Percentiles rank a stretch among this genome's conserved stretches.
These are phyloP conservation scores for Acanthoscelides obtectus DNA, from an alignment of 2,888 invertebrate species.

Conservation along the genomic window DNA sequence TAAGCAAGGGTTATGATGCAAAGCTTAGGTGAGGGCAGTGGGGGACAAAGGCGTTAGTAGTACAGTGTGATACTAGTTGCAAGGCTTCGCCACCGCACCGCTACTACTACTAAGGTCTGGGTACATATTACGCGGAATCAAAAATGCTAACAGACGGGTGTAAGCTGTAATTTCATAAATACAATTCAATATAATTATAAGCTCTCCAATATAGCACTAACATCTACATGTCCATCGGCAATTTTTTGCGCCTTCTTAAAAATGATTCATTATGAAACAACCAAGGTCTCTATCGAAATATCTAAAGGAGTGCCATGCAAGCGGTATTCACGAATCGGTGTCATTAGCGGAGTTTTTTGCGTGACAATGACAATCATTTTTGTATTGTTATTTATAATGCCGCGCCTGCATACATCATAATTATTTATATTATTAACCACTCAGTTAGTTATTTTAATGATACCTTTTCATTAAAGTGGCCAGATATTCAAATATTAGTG, in stretches of 20 bases:
- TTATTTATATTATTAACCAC: not conserved
- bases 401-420: not conserved
- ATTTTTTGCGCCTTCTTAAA: not conserved
- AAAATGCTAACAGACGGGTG: no score
- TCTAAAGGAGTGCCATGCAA: not conserved
- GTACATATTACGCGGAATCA: no score
- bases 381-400: not conserved
- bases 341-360: not conserved
- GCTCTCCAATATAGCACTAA: no score
- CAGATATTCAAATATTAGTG: no score
- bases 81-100: no score
- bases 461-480: not conserved
- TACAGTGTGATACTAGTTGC: no score
- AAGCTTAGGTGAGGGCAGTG: no score
- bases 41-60: no score
- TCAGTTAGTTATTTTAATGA: not conserved
- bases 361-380: not conserved
- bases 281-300: not conserved
- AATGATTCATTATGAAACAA: not conserved
- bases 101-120: no score
- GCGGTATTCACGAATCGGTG: not conserved
- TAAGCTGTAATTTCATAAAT: no score
- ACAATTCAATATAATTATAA: no score
- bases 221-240: not conserved
- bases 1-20: no score